Evolutionary conservation across 1,140 invertebrate genomes (phyloP), one percentile per base, ranked within the genome.

Genomic region (Sarcophaga bullata): DNA sequence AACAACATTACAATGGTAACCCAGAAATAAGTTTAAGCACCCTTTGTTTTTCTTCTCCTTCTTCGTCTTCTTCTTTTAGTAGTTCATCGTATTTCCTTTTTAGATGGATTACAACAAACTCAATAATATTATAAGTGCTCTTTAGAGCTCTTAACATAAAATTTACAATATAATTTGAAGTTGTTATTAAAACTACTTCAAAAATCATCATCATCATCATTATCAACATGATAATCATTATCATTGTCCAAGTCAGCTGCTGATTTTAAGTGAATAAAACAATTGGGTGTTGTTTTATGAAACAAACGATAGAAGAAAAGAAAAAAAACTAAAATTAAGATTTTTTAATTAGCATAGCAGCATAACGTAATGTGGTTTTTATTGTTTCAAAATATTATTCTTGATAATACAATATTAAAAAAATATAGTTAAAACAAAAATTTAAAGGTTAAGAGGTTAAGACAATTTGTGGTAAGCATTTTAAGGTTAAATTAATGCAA

Each of bases 141-240:
- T 19, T 68, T 68, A 19, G n/a, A 5, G 6, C 62, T 68, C 15
- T 68, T 25, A n/a, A 58, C 15, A 58, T 58, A n/a, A 19, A 68
- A 19, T n/a, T n/a, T 68, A 19, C 17, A 68, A 19, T 68, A n/a
- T 68, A 68, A 19, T n/a, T n/a, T 68, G 62, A 68, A 68, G 62
- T 68, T 68, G 17, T 68, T 68, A 68, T 68, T 68, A 17, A 68
- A 68, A 68, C 62, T 68, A 68, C 62, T 68, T 68, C 62, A 68
- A 25, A 37, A 68, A 68, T 68, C 17, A 68, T 68, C n/a, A 68
- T 68, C 62, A 19, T 68, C 62, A 68, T 17, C 62, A 19, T 68
- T 68, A 68, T 68, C 3, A 9, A 68, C 52, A 15, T 6, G 52
- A 58, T 15, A 58, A n/a, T 37, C 25, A 37, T 37, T 37, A 37